A percentile compares a stretch with the other conserved stretches of the same genome.
Evolutionary conservation across 2,888 invertebrate species (phyloP).

Genomic region (Cylindroiulus punctatus): DNA sequence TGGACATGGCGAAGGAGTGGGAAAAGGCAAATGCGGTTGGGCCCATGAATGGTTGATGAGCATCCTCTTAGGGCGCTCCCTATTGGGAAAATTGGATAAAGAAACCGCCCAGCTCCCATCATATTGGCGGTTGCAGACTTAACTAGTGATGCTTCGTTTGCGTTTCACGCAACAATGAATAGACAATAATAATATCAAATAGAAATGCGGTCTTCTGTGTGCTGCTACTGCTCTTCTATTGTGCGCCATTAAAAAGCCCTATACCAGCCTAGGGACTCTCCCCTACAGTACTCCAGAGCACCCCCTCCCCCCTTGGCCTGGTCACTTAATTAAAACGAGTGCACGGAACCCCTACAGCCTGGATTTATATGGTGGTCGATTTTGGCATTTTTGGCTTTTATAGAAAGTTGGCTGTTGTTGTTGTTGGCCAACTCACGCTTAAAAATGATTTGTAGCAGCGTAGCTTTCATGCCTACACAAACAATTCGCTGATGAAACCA

Average conservation of each 20-base stretch:
- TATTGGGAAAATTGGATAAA: constrained; percentile 49
- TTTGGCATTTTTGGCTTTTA: constrained; percentile 45
- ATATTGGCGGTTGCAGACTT: constrained; percentile 45
- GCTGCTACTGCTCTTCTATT: background rate
- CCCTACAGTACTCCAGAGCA: background rate
- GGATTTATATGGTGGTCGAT: constrained; percentile 39
- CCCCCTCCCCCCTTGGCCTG: background rate
- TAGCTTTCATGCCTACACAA: background rate
- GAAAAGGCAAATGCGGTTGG: constrained; percentile 50
- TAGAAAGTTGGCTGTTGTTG: background rate
- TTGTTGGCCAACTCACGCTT: constrained; percentile 21
- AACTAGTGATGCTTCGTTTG: constrained; percentile 51
- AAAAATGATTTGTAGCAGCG: constrained; percentile 38
- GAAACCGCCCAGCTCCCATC: constrained; percentile 39
- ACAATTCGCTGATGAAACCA: constrained; percentile 12
- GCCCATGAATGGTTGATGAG: constrained; percentile 52
- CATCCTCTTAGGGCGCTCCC: constrained; percentile 43
- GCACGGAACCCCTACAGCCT: constrained; percentile 22
- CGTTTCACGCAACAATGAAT: constrained; percentile 43
- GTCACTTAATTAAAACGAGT: constrained; percentile 45
- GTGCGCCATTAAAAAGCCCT: constrained; percentile 2
- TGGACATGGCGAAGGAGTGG: background rate
- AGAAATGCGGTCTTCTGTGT: background rate
- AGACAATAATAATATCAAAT: constrained; percentile 39
- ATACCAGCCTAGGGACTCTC: background rate